Base-by-base conservation (phyloP, 2,888 invertebrate species). In the Eupithecia dodoneata region DNA sequence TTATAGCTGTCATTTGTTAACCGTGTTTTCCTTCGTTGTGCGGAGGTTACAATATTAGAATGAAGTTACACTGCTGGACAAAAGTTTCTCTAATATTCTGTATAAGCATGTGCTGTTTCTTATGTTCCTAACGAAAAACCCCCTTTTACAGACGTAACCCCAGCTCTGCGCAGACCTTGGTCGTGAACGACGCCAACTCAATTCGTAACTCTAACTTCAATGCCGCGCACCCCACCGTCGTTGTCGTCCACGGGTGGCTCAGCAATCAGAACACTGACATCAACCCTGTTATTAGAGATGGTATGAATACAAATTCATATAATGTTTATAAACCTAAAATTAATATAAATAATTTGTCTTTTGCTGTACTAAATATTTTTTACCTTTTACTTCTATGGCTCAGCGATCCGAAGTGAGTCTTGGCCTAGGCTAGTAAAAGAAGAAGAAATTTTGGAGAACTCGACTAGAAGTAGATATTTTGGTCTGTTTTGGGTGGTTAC, bases 231-330 rank as follows among this genome's bases (percentile, higher is more conserved):
- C 85, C 86, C 6, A 89, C 88, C 2, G 83, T 89, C 0, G 85
- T 92, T 2, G 71, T 91, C 4, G 88, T 80, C 6, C 91, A 91
- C 78, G 91, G 92, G 3, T 91, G 90, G 91, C 83, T 89, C 71
- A 84, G 86, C 77, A 87, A 85, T 76, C 85, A 83, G 41, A 71
- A 85, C 47, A 85, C 84, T 44, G 80, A 82, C 12, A 76, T 87
- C 49, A 89, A 89, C 75, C 86, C 87, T 30, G 76, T 80, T 10
- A 79, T 90, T 47, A 86, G 85, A 77, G 81, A 85, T 72, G 89
- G 91, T 91, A 84, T 80, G 75, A n/a, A 45, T 73, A 42, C 13
- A 15, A 15, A 42, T 63, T 18, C 18, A 59, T 59, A 13, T 55
- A 2, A 59, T 59, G 59, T 30, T 30, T 30, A 30, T 30, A 30